phyloP scores from a whole-genome alignment of 2,113 vertebrate genomes.

The Gadus chalcogrammus region DNA sequence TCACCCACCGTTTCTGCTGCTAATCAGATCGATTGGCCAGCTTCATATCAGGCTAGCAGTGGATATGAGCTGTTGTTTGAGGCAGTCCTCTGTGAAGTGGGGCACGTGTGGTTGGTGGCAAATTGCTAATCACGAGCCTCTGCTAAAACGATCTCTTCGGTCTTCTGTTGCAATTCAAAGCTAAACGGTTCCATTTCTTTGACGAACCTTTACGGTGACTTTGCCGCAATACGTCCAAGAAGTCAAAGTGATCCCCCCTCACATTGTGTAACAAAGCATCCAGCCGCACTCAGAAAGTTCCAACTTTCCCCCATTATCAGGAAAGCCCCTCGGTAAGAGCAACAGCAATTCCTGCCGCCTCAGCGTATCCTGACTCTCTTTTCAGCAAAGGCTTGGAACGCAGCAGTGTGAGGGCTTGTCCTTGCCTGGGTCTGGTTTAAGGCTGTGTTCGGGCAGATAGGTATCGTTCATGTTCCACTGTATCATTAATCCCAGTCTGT shows the following conservation, averaged over 20 bases:
- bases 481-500: slow-evolving; percentile 53
- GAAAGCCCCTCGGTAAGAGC: slow-evolving; percentile 39
- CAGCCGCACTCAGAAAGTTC: slow-evolving; percentile 44
- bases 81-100: not conserved
- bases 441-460: slow-evolving; percentile 57
- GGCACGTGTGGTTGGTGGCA: not conserved
- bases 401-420: slow-evolving; percentile 38
- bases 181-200: slow-evolving; percentile 3
- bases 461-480: slow-evolving; percentile 37
- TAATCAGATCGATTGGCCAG: no score
- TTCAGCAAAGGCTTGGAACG: slow-evolving; percentile 44
- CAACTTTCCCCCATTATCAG: slow-evolving; percentile 54
- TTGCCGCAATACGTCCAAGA: slow-evolving; percentile 25
- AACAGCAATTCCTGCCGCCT: slow-evolving; percentile 46
- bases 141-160: not conserved
- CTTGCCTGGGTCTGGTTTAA: slow-evolving; percentile 47
- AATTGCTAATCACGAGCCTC: not conserved
- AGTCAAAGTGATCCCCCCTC: slow-evolving; percentile 16
- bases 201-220: slow-evolving; percentile 18
- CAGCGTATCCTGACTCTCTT: slow-evolving; percentile 40
- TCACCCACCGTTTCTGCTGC: no score
- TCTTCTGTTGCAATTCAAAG: not conserved
- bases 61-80: no score
- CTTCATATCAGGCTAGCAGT: no score
- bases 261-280: slow-evolving; percentile 26